Conservation (phyloP, 2,797 vertebrate genomes). For the Peromyscus eremicus region DNA sequence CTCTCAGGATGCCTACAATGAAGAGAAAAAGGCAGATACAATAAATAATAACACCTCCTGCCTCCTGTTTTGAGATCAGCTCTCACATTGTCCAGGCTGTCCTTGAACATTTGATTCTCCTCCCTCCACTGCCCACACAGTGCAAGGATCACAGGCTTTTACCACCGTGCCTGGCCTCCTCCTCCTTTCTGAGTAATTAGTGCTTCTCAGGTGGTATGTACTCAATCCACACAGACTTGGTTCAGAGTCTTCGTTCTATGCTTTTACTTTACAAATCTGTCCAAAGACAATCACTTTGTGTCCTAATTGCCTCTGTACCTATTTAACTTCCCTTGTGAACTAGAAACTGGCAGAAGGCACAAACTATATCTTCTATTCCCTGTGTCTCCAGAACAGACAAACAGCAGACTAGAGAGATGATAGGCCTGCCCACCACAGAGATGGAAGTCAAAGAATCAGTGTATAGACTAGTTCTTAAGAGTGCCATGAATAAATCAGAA, state of each 20-base stretch:
- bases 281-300: background rate
- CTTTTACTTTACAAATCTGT: background rate
- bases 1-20: background rate
- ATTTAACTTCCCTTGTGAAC: background rate
- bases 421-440: background rate
- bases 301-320: background rate
- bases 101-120: background rate
- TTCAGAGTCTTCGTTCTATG: background rate
- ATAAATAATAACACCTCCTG: background rate
- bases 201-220: background rate
- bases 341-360: constrained; percentile 30
- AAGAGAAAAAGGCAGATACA: background rate
- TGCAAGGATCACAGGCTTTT: background rate
- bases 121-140: background rate
- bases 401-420: background rate
- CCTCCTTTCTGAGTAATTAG: background rate
- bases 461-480: background rate
- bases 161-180: too few relatives aligned
- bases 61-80: background rate
- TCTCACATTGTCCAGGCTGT: background rate
- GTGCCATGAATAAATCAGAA: background rate
- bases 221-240: background rate
- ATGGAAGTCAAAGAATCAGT: background rate
- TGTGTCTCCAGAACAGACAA: background rate
- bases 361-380: constrained; percentile 36